phyloP scores from a whole-genome alignment of 2,113 vertebrate species.

The Casuarius casuarius region DNA sequence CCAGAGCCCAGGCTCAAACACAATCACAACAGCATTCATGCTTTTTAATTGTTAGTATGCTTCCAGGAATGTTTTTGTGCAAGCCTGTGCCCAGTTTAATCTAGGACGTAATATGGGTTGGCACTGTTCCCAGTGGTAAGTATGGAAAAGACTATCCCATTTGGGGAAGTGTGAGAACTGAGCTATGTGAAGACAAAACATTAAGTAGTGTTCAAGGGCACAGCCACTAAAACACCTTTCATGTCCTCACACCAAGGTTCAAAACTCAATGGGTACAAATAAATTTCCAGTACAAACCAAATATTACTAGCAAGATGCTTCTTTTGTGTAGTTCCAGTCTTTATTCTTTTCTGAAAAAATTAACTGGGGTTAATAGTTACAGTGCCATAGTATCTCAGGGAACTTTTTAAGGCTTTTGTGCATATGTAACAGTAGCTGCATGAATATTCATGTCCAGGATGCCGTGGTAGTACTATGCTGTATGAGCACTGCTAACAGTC shows the following conservation, averaged over 20 bases:
- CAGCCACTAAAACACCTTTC: not conserved
- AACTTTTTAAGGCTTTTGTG: slow-evolving; percentile 48
- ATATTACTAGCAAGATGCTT: not conserved
- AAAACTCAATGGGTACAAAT: not conserved
- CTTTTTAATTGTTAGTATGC: not conserved
- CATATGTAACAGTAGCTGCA: not conserved
- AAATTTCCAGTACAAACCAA: not conserved
- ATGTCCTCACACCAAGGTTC: not conserved
- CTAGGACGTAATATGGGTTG: not conserved
- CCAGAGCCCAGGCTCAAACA: not conserved
- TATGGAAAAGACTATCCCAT: not conserved
- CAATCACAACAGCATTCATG: not conserved
- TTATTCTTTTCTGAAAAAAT: not conserved
- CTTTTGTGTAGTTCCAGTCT: not conserved
- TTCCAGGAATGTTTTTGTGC: not conserved
- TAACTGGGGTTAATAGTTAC: slow-evolving; percentile 27
- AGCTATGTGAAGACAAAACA: not conserved
- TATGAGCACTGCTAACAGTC: slow-evolving; percentile 34
- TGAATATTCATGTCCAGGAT: slow-evolving; percentile 72
- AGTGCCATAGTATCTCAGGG: slow-evolving; percentile 4
- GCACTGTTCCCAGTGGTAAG: not conserved
- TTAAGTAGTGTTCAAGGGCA: not conserved
- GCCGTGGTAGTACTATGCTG: slow-evolving; percentile 24
- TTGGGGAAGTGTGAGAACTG: not conserved
- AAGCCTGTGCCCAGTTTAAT: not conserved